Base-by-base conservation (phyloP, 2,113 vertebrate genomes). In the Rissa tridactyla region DNA sequence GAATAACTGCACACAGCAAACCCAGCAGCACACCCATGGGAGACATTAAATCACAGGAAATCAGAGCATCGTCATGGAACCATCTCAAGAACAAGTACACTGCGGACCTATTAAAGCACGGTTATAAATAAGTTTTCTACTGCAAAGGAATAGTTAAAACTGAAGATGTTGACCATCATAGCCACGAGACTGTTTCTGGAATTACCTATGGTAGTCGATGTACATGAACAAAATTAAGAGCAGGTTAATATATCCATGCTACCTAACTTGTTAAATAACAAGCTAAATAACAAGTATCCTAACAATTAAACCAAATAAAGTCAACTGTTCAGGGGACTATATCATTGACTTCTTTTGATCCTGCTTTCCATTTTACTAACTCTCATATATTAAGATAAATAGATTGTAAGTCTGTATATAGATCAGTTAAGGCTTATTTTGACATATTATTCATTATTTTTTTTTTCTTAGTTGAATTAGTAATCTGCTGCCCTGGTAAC, bases 401-500 rank as follows among this genome's bases (percentile, higher is more conserved):
- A 79, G 14, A 76, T 49, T 66, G 11, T 57, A 88, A 80, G 21
- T 65, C 26, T 75, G 72, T 61, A 68, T 51, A 79, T n/a, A 92
- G 40, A 90, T 51, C 40, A 88, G 22, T 54, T 82, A 85, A 85
- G 78, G 9, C 11, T 88, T 85, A 82, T 82, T 90, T 92, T 90
- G 54, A 60, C 2, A 1, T 79, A 58, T 29, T 68, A 30, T 58
- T 79, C 9, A 26, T 8, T 22, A n/a, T n/a, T 42, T 46, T 65
- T 94, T 65, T 94, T 65, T 58, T 10, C 13, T 75, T 60, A 85
- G 32, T 4, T 71, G 52, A 87, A 90, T 87, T 82, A 85, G 62
- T 64, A 87, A 90, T 62, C 38, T 85, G 66, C 90, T 97, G 52
- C 61, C 78, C 47, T 76, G 90, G 81, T 82, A 93, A 96, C 92